phyloP scores from a whole-genome alignment of 2,797 vertebrate species.

The Enteromius viviparus region DNA sequence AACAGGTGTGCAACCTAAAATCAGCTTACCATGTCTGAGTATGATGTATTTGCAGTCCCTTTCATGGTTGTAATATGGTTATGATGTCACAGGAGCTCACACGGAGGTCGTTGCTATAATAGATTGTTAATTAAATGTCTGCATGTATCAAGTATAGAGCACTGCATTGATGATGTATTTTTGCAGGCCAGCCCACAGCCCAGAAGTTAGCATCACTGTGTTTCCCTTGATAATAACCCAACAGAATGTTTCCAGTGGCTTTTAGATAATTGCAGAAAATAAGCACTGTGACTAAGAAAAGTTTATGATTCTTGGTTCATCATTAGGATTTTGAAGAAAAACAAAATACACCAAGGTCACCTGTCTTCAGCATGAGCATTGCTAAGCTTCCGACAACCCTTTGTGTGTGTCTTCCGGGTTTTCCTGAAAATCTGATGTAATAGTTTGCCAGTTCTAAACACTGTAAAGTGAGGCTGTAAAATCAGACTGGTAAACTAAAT shows the following conservation, averaged over 20 bases:
- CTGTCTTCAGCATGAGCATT: background rate
- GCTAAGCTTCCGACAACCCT: background rate
- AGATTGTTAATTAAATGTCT: background rate
- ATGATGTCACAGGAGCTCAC: constrained; percentile 12
- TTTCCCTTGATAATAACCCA: background rate
- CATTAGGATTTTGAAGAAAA: background rate
- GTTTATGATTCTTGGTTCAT: background rate
- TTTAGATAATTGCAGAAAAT: background rate
- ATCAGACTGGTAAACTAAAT: background rate
- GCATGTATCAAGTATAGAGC: background rate
- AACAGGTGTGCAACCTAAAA: constrained; percentile 42
- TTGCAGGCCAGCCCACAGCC: background rate
- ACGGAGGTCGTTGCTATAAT: background rate
- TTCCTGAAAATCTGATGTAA: background rate
- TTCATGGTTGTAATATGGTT: constrained; percentile 17
- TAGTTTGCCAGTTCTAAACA: background rate
- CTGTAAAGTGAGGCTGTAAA: background rate
- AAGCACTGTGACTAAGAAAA: background rate
- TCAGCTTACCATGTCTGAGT: constrained; percentile 15
- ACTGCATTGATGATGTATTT: background rate
- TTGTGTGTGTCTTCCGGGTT: background rate
- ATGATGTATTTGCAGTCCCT: background rate
- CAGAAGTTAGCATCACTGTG: background rate
- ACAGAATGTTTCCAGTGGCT: background rate
- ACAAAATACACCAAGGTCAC: background rate